phyloP scores from a whole-genome alignment of 1,140 invertebrate genomes.

The Drosophila pachea region DNA sequence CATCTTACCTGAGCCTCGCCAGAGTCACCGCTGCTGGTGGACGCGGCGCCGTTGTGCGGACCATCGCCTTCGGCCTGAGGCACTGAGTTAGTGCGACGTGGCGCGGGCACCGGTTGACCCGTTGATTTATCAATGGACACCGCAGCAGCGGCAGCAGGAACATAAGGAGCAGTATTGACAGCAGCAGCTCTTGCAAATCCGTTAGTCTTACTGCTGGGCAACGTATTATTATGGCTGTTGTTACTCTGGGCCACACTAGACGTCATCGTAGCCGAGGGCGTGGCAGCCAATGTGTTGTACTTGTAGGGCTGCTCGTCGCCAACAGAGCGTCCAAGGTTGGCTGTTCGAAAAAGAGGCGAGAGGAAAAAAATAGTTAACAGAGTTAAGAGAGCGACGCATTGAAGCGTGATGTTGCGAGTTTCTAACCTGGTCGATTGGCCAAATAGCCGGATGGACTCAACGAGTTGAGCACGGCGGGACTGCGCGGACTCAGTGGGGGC shows the following conservation, averaged over 20 bases:
- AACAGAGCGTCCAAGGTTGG: constrained; percentile 81
- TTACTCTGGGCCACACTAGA: constrained; percentile 28
- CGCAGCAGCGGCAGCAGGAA: constrained; percentile 65
- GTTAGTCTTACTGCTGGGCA: constrained; percentile 62
- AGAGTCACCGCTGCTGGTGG: constrained; percentile 60
- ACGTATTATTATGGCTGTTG: constrained; percentile 51
- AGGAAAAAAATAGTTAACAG: constrained; percentile 18
- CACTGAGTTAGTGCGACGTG: constrained; percentile 77
- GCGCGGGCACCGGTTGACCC: constrained; percentile 79
- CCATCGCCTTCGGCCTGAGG: constrained; percentile 59
- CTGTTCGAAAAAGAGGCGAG: constrained; percentile 23
- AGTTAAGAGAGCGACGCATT: constrained; percentile 23
- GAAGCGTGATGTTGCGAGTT: neutral
- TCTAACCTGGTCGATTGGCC: constrained; percentile 85
- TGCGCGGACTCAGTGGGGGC: constrained; percentile 74
- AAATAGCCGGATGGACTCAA: constrained; percentile 82
- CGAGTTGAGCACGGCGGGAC: constrained; percentile 76
- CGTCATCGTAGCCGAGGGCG: constrained; percentile 20
- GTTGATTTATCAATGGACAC: constrained; percentile 71
- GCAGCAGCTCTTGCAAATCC: constrained; percentile 59
- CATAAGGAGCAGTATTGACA: constrained; percentile 58
- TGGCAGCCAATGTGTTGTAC: constrained; percentile 63
- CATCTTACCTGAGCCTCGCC: constrained; percentile 67
- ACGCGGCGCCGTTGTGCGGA: constrained; percentile 49
- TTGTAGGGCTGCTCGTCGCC: constrained; percentile 79